Conservation (phyloP, 1,140 invertebrate genomes). For the Apolygus lucorum region DNA sequence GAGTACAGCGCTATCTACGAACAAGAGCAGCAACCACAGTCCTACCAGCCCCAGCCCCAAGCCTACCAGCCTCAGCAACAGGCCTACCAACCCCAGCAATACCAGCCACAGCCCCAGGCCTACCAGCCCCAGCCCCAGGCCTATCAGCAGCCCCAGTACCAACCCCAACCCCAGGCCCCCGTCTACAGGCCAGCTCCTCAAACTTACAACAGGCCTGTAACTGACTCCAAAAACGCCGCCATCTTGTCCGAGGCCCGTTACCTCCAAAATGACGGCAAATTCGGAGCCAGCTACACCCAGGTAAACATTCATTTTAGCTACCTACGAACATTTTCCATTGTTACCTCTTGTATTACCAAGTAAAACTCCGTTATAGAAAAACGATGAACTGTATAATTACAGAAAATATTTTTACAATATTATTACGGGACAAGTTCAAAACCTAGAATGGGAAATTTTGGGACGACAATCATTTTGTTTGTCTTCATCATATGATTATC, state of each 20-base stretch:
- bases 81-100: constrained; percentile 9
- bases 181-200: neutral
- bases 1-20: neutral
- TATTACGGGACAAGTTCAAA: too few species aligned
- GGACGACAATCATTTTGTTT: too few species aligned
- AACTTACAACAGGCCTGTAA: constrained; percentile 39
- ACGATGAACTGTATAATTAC: too few species aligned
- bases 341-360: too few species aligned
- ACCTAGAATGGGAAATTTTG: too few species aligned
- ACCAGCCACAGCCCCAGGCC: constrained; percentile 8
- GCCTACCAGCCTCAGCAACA: constrained; percentile 18
- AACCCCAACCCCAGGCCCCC: neutral
- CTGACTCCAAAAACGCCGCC: constrained; percentile 59
- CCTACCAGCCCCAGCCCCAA: constrained; percentile 5
- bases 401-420: too few species aligned
- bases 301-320: too few species aligned
- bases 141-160: neutral
- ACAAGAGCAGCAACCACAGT: neutral
- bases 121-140: constrained; percentile 8
- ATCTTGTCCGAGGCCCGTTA: constrained; percentile 75
- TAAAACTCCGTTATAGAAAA: too few species aligned
- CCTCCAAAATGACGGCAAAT: constrained; percentile 67
- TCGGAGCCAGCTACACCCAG: constrained; percentile 50
- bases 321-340: too few species aligned
- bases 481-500: too few species aligned